Evolutionary conservation across 1,140 invertebrate species (phyloP).

Genomic region (Drosophila ironensis): DNA sequence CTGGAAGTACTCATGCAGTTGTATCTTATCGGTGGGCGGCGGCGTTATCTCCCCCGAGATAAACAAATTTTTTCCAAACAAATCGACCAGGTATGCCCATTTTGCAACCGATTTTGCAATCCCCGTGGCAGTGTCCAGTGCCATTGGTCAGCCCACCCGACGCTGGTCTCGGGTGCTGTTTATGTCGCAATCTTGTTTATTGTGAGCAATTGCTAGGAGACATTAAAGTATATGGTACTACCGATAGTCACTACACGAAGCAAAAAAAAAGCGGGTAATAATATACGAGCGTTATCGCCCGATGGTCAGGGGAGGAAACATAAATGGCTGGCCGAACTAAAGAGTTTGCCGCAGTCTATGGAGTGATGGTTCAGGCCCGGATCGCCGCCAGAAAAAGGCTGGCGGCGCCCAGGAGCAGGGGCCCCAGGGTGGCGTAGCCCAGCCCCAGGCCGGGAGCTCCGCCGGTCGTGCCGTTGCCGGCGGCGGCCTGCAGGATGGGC

Average conservation of each 20-base stretch:
- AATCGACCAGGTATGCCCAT: too few species aligned
- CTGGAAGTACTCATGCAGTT: too few species aligned
- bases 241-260: not conserved
- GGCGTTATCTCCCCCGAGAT: too few species aligned
- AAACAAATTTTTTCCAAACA: too few species aligned
- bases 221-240: constrained; percentile 39
- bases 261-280: constrained; percentile 7
- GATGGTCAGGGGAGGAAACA: not conserved
- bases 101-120: too few species aligned
- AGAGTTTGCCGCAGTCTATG: not conserved
- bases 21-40: too few species aligned
- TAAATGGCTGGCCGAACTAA: not conserved
- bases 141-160: not conserved
- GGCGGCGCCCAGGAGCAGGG: too few species aligned
- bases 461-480: constrained; percentile 37
- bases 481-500: constrained; percentile 46
- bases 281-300: constrained; percentile 13
- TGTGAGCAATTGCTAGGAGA: constrained; percentile 33
- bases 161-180: not conserved
- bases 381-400: too few species aligned
- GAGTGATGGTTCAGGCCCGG: too few species aligned
- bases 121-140: too few species aligned
- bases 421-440: too few species aligned
- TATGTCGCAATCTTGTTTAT: constrained; percentile 25
- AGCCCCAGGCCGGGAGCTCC: constrained; percentile 34